These are phyloP conservation scores for Proctacanthus coquilletti DNA, from an alignment of 1,140 invertebrate genomes.

Conservation along the genomic window DNA sequence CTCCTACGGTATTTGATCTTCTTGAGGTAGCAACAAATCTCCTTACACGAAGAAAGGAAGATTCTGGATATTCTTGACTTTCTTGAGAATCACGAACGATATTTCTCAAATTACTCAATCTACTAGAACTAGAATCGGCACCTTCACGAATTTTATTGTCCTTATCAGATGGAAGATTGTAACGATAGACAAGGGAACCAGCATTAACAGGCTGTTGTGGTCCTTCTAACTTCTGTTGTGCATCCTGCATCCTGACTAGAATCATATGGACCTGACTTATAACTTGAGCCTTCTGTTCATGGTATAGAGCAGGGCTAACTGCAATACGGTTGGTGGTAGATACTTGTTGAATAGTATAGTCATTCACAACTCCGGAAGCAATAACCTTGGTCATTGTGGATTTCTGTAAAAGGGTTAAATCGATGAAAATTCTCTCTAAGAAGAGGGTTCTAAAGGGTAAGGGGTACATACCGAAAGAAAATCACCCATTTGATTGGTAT, in stretches of 20 bases:
- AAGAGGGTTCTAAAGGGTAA: background rate
- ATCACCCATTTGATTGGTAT: slow-evolving; percentile 35
- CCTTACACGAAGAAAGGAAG: too few species aligned
- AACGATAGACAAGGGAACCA: slow-evolving; percentile 40
- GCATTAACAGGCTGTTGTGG: slow-evolving; percentile 27
- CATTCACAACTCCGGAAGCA: slow-evolving; percentile 34
- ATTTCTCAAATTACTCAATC: too few species aligned
- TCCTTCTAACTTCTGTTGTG: slow-evolving; percentile 20
- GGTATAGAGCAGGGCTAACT: slow-evolving; percentile 34
- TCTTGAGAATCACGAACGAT: background rate
- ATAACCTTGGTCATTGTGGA: slow-evolving; percentile 37
- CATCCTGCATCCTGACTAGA: slow-evolving; percentile 27
- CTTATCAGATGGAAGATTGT: slow-evolving; percentile 24
- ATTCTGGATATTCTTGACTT: background rate
- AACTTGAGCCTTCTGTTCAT: slow-evolving; percentile 40
- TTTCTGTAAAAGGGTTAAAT: slow-evolving; percentile 22
- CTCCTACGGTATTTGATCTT: background rate
- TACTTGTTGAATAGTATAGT: slow-evolving; percentile 43
- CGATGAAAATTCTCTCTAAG: slow-evolving; percentile 5
- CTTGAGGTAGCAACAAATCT: slow-evolving; percentile 5
- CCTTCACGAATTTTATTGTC: slow-evolving; percentile 9
- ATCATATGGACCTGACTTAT: slow-evolving; percentile 39
- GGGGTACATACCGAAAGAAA: slow-evolving; percentile 34
- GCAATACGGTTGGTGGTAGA: slow-evolving; percentile 40
- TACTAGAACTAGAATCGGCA: slow-evolving; percentile 4